These are phyloP conservation scores for Rhopilema esculentum DNA, from an alignment of 30 jellyfish, hydroid and myxozoan genomes.

Conservation along the genomic window DNA sequence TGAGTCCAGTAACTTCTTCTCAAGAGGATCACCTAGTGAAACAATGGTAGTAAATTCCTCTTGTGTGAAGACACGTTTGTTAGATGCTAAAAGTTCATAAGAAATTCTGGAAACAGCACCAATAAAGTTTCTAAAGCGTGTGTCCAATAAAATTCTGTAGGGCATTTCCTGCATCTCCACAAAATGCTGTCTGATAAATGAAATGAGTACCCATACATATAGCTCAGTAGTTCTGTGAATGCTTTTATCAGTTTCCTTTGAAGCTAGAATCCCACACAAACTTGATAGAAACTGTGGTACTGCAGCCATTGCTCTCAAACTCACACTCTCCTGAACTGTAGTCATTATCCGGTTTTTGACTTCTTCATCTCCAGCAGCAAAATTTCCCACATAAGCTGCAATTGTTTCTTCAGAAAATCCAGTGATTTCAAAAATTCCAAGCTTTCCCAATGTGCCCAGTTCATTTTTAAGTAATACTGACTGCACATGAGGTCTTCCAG, in stretches of 20 bases:
- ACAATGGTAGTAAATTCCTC: constrained; percentile 13
- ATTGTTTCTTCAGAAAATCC: constrained; percentile 16
- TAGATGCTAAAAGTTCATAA: constrained; percentile 5
- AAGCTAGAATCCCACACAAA: constrained; percentile 37
- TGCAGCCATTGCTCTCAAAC: constrained; percentile 25
- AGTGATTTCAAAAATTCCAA: constrained; percentile 16
- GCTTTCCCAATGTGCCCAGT: neutral
- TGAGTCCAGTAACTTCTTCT: constrained; percentile 29
- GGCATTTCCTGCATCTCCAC: constrained; percentile 28
- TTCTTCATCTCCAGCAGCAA: neutral
- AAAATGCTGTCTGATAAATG: constrained; percentile 38
- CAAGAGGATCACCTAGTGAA: constrained; percentile 8
- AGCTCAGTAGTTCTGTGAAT: constrained; percentile 20
- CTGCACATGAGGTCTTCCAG: constrained; percentile 50
- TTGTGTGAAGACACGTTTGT: constrained; percentile 10
- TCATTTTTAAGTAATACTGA: constrained; percentile 29
- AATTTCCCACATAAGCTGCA: constrained; percentile 18
- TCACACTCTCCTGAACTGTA: neutral
- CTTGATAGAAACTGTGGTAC: constrained; percentile 52
- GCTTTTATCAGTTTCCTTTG: neutral
- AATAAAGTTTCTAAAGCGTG: constrained; percentile 10
- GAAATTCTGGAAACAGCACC: constrained; percentile 14
- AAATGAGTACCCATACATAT: constrained; percentile 40
- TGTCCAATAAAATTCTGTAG: constrained; percentile 2
- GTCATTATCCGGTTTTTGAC: neutral